These are phyloP conservation scores for Hypselothyrea guttata DNA, from an alignment of 2,888 invertebrate species.

Conservation along the genomic window DNA sequence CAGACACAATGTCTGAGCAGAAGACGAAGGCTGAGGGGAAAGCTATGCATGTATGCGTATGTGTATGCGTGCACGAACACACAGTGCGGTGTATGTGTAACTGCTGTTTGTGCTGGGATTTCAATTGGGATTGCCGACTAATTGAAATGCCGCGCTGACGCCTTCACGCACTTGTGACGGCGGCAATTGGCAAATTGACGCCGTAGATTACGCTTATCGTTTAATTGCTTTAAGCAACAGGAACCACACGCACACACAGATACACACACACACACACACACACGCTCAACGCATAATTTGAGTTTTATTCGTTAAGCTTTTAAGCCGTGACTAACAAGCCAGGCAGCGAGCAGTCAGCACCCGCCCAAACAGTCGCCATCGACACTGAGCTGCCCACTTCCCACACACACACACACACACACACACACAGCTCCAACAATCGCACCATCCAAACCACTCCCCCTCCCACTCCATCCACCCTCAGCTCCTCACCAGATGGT, in stretches of 20 bases:
- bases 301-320: conserved; percentile 76
- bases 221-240: conserved; percentile 75
- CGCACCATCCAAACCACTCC: conserved; percentile 1
- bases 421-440: conserved; percentile 1
- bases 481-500: no score
- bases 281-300: conserved; percentile 65
- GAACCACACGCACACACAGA: conserved; percentile 37
- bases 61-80: conserved; percentile 1
- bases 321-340: conserved; percentile 68
- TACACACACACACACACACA: conserved; percentile 10
- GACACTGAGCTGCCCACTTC: conserved; percentile 6
- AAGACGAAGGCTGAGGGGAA: not conserved
- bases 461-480: not conserved
- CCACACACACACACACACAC: conserved; percentile 2
- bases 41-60: not conserved
- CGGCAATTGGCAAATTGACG: conserved; percentile 70
- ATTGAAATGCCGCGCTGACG: conserved; percentile 70
- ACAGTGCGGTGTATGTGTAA: conserved; percentile 2
- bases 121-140: conserved; percentile 41
- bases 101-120: conserved; percentile 6
- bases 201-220: conserved; percentile 71
- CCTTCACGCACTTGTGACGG: conserved; percentile 68
- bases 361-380: conserved; percentile 18
- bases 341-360: conserved; percentile 32
- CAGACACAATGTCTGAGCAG: conserved; percentile 3